Evolutionary conservation across 1,140 invertebrate species (phyloP), one percentile per base, ranked within the genome.

Genomic region (Coptotermes formosanus): DNA sequence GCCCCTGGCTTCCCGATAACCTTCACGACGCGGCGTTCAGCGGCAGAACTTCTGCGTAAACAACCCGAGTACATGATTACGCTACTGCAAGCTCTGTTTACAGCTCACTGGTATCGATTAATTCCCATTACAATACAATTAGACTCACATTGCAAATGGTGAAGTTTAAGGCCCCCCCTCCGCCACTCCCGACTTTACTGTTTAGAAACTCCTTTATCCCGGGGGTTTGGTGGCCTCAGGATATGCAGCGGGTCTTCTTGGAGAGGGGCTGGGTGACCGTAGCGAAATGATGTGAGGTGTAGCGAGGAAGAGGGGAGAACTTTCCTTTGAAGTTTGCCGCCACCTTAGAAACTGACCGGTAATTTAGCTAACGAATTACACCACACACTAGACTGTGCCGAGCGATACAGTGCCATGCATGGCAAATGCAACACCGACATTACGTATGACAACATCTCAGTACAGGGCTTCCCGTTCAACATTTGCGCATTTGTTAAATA

Each of bases 291-390:
- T 25, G 25, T 75, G 64, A 75, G 64, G 64, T 75, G n/a, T 30
- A 14, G 64, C 64, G 64, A 75, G 25, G 64, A 30, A 30, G 64
- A 75, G 64, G 83, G 9, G 48, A 30, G 25, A 19, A 2, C 7
- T 23, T 11, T 12, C 83, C 83, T 84, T 84, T 84, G 83, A 84
- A 84, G 83, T 84, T 84, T 14, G 83, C 83, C 83, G 83, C 83
- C 83, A 52, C 30, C 83, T 45, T 30, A 32, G 52, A 84, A 84
- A 52, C 83, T 75, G 64, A 75, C 83, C 83, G 83, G 83, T 55
- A 84, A 84, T 84, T 84, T 84, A 84, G 45, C 83, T 84, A 84
- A 84, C 45, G 83, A 84, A 84, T 84, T 84, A 84, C 83, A 30
- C 25, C 83, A 59, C n/a, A 75, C 64, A 75, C 25, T 8, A n/a